Percentiles rank a stretch among this genome's conserved stretches.
These are phyloP conservation scores for Chanos chanos DNA, from an alignment of 2,797 vertebrate species.

Conservation along the genomic window DNA sequence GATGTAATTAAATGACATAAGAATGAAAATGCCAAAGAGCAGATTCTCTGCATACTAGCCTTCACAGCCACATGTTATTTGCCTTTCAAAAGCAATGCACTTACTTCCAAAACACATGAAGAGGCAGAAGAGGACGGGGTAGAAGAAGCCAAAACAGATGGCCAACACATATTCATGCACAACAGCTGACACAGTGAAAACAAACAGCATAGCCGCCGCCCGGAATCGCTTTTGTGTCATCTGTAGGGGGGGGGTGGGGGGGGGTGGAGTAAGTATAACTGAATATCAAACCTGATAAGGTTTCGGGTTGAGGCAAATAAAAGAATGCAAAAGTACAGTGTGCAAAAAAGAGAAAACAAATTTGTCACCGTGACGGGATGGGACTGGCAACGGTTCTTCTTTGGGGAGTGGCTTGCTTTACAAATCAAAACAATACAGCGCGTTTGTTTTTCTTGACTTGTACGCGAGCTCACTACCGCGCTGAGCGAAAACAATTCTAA, in stretches of 20 bases:
- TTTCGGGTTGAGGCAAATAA: not conserved
- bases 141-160: conserved; percentile 89
- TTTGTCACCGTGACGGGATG: too few relatives aligned
- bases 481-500: too few relatives aligned
- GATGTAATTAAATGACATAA: too few relatives aligned
- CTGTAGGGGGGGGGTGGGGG: conserved; percentile 66
- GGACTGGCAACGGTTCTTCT: too few relatives aligned
- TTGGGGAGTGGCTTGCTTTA: too few relatives aligned
- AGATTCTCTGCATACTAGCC: too few relatives aligned
- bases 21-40: too few relatives aligned
- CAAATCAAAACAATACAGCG: too few relatives aligned
- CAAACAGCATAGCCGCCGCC: conserved; percentile 84
- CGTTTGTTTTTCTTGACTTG: too few relatives aligned
- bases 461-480: too few relatives aligned
- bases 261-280: not conserved
- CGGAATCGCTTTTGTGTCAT: conserved; percentile 85
- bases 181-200: conserved; percentile 85
- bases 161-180: conserved; percentile 89
- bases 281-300: not conserved
- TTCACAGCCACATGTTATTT: not conserved
- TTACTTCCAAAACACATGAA: conserved; percentile 96
- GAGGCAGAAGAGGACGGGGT: conserved; percentile 89
- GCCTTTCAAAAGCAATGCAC: conserved; percentile 40
- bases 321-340: too few relatives aligned
- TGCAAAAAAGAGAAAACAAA: not conserved